Percentiles rank a stretch among this genome's conserved stretches.
Evolutionary conservation across 2,113 vertebrate genomes (phyloP).

Genomic region (Entelurus aequoreus): DNA sequence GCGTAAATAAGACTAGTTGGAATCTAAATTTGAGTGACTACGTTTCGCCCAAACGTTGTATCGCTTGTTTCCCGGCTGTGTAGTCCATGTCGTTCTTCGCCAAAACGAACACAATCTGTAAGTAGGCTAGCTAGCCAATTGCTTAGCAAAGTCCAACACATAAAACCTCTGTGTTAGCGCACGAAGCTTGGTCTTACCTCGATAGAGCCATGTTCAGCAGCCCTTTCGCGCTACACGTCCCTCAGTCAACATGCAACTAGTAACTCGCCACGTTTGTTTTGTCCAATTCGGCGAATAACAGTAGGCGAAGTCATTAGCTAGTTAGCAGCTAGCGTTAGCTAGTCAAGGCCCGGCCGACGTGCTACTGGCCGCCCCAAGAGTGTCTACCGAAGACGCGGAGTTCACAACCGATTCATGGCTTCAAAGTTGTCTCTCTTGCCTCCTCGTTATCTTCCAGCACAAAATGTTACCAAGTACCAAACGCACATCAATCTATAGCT

Average conservation of each 20-base stretch:
- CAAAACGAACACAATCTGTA: conserved; percentile 15
- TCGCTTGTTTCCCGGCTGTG: conserved; percentile 8
- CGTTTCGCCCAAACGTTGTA: background rate
- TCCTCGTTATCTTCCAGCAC: conserved; percentile 31
- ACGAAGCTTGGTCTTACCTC: conserved; percentile 49
- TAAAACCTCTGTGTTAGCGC: background rate
- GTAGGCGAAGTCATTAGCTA: conserved; percentile 35
- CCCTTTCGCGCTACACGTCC: conserved; percentile 15
- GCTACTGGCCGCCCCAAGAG: conserved; percentile 18
- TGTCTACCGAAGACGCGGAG: conserved; percentile 21
- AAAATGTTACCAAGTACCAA: conserved; percentile 18
- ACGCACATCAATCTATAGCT: conserved; percentile 42
- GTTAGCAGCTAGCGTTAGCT: conserved; percentile 49
- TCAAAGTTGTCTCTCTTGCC: conserved; percentile 53
- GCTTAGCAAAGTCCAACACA: conserved; percentile 6
- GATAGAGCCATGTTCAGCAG: conserved; percentile 67
- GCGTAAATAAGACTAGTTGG: background rate
- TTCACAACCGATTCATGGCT: conserved; percentile 55
- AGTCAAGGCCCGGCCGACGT: conserved; percentile 45
- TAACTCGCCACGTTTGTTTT: background rate
- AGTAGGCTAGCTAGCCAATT: conserved; percentile 28
- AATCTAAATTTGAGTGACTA: background rate
- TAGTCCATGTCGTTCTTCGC: conserved; percentile 21
- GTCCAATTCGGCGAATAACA: conserved; percentile 8
- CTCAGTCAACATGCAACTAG: conserved; percentile 43